Conservation (phyloP, 2,113 vertebrate species). For the Cyanoderma ruficeps region DNA sequence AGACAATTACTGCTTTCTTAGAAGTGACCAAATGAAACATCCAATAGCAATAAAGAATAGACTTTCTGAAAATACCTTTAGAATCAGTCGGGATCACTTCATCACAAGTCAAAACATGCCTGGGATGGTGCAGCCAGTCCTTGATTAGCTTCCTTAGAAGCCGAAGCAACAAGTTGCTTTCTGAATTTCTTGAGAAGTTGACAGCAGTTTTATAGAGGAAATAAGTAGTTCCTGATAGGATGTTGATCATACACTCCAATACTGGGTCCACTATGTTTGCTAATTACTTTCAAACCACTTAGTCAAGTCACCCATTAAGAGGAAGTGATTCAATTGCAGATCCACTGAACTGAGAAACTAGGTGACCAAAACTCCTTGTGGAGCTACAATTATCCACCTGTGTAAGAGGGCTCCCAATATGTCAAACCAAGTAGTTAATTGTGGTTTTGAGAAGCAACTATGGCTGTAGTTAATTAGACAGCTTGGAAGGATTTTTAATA, state of each 20-base stretch:
- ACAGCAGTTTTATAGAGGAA: not conserved
- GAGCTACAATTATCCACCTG: constrained; percentile 38
- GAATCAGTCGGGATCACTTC: not conserved
- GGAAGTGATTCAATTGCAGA: constrained; percentile 39
- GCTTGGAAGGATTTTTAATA: constrained; percentile 22
- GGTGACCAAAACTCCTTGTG: constrained; percentile 16
- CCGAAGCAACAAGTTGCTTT: not conserved
- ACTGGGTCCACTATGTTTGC: constrained; percentile 4
- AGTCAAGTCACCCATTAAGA: constrained; percentile 42
- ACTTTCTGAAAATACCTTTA: not conserved
- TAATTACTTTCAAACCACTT: constrained; percentile 44
- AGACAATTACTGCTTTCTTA: constrained; percentile 26
- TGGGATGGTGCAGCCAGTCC: not conserved
- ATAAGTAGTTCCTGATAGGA: not conserved
- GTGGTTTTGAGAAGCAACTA: not conserved
- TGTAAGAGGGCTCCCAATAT: not conserved
- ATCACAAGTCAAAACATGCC: not conserved
- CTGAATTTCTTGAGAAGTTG: not conserved
- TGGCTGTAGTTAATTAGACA: not conserved
- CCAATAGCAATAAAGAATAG: not conserved
- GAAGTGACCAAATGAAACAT: constrained; percentile 34
- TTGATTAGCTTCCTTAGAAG: constrained; percentile 23
- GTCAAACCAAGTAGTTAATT: constrained; percentile 25
- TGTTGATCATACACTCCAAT: not conserved
- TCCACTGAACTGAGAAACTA: constrained; percentile 43